A percentile compares a stretch with the other conserved stretches of the same genome.
These are phyloP conservation scores for Zhuqinia jingwanae DNA, from an alignment of 2,888 invertebrate genomes.

Conservation along the genomic window DNA sequence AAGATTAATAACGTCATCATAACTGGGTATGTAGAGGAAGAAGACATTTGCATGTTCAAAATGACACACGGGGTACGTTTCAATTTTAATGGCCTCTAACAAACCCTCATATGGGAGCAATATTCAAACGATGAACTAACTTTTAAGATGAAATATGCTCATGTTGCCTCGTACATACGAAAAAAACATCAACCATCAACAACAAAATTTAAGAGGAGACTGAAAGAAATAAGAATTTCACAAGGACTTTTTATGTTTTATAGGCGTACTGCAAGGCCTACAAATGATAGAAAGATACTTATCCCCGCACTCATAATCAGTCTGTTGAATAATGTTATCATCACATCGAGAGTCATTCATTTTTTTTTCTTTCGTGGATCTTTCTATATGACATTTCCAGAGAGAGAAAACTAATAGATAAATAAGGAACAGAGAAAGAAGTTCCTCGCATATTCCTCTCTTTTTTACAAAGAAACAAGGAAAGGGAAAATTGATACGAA, in stretches of 20 bases:
- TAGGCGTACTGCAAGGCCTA: too few species aligned
- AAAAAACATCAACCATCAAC: too few species aligned
- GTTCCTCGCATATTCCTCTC: not conserved
- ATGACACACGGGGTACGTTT: not conserved
- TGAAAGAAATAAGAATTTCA: too few species aligned
- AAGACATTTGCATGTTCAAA: not conserved
- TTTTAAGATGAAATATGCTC: too few species aligned
- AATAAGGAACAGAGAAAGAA: too few species aligned
- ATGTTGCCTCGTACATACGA: too few species aligned
- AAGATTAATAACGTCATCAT: constrained; percentile 14
- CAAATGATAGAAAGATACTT: not conserved
- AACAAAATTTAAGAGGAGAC: too few species aligned
- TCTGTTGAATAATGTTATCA: not conserved
- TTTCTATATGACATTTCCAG: not conserved
- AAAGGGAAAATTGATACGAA: constrained; percentile 2
- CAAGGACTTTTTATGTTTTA: too few species aligned
- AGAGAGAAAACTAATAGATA: not conserved
- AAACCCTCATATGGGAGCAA: constrained; percentile 9
- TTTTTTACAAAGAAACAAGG: constrained; percentile 11
- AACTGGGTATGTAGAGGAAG: not conserved
- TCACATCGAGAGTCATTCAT: constrained; percentile 15
- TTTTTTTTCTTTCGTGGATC: not conserved
- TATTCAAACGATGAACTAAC: too few species aligned
- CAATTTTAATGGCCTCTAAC: constrained; percentile 14
- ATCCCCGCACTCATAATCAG: too few species aligned